phyloP scores from a whole-genome alignment of 2,888 invertebrate genomes.

The Papilio elwesi region DNA sequence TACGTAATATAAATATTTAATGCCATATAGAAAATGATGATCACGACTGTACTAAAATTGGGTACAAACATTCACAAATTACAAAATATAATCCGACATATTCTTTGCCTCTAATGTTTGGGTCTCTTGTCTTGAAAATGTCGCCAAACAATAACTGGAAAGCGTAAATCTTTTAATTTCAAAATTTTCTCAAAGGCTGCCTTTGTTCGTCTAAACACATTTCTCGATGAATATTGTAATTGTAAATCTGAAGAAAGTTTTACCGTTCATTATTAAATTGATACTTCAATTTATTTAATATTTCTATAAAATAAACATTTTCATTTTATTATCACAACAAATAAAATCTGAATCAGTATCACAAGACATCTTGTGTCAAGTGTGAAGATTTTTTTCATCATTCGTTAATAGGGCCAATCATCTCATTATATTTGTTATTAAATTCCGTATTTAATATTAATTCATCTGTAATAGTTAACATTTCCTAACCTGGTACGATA shows the following conservation, averaged over 20 bases:
- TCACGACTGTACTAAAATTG: not conserved
- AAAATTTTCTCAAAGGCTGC: constrained; percentile 13
- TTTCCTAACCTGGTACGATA: too few relatives aligned
- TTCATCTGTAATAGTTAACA: too few relatives aligned
- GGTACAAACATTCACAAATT: constrained; percentile 5
- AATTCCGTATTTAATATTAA: too few relatives aligned
- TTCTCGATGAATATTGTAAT: constrained; percentile 18
- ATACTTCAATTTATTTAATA: not conserved
- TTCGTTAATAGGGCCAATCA: too few relatives aligned
- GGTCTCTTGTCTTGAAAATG: constrained; percentile 22
- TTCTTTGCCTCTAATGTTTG: constrained; percentile 10
- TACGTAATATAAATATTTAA: too few relatives aligned
- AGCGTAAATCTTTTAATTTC: constrained; percentile 14
- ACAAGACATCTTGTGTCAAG: too few relatives aligned
- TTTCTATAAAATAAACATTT: not conserved
- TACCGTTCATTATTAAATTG: constrained; percentile 8
- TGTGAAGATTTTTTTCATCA: too few relatives aligned
- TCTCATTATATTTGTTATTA: too few relatives aligned
- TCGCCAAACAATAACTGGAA: constrained; percentile 21
- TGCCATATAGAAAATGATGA: too few relatives aligned
- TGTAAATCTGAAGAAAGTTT: constrained; percentile 21
- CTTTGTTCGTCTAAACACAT: constrained; percentile 11
- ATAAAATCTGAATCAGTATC: not conserved
- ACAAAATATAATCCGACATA: constrained; percentile 18
- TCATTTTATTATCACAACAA: not conserved